Conservation (phyloP, 2,888 invertebrate genomes). For the Acrobasis consociella region DNA sequence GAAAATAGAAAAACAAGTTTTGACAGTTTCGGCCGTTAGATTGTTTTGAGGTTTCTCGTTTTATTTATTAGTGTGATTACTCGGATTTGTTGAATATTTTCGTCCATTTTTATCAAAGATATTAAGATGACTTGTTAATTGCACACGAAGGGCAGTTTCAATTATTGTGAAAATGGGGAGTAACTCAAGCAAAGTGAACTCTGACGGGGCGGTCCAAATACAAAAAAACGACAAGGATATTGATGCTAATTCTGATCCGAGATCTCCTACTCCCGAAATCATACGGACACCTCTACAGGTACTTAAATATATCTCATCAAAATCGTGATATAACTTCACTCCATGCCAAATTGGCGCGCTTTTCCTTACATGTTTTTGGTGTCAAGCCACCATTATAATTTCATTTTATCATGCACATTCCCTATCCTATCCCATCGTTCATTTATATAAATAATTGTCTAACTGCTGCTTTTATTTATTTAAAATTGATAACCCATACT, state of each 20-base stretch:
- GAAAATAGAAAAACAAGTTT: slow-evolving; percentile 58
- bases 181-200: slow-evolving; percentile 65
- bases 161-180: slow-evolving; percentile 59
- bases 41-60: slow-evolving; percentile 53
- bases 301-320: slow-evolving; percentile 32
- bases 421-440: too few relatives aligned
- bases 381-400: too few relatives aligned
- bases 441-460: too few relatives aligned
- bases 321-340: not conserved
- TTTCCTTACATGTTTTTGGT: not conserved
- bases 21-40: slow-evolving; percentile 68
- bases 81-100: slow-evolving; percentile 33
- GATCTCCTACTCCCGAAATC: slow-evolving; percentile 84
- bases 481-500: too few relatives aligned
- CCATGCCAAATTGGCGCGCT: not conserved
- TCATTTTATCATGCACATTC: too few relatives aligned
- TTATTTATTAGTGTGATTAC: slow-evolving; percentile 19
- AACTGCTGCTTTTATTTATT: too few relatives aligned
- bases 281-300: slow-evolving; percentile 84
- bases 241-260: slow-evolving; percentile 73
- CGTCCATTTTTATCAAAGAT: slow-evolving; percentile 23
- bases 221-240: slow-evolving; percentile 56
- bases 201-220: slow-evolving; percentile 48
- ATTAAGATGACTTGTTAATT: slow-evolving; percentile 25
- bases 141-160: not conserved